These are phyloP conservation scores for Aix galericulata DNA, from an alignment of 2,113 vertebrate species.

Conservation along the genomic window DNA sequence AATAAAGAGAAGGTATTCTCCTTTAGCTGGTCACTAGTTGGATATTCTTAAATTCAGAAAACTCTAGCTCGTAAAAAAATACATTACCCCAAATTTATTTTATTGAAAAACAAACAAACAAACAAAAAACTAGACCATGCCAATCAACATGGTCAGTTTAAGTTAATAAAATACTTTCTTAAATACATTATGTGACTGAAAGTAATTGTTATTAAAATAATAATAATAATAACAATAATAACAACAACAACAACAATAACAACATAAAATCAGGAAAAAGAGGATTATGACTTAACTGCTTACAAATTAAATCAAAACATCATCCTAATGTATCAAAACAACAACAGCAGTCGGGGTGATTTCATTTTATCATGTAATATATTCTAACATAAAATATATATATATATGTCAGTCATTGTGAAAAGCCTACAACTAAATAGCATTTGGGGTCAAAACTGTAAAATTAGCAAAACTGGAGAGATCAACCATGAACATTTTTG, in stretches of 20 bases:
- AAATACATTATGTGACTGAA: background rate
- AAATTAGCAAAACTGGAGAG: constrained; percentile 70
- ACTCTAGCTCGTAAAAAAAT: background rate
- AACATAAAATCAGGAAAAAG: background rate
- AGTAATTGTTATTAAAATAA: background rate
- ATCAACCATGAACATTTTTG: constrained; percentile 74
- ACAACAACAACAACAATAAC: too few species aligned
- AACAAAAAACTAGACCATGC: background rate
- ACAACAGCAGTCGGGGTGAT: background rate
- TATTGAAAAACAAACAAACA: background rate
- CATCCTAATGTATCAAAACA: background rate
- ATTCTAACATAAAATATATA: background rate
- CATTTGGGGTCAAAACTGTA: constrained; percentile 70
- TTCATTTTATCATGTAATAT: constrained; percentile 10
- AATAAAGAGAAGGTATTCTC: background rate
- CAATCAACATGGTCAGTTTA: background rate
- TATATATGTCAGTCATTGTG: background rate
- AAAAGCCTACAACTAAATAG: constrained; percentile 72
- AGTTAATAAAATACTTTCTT: background rate
- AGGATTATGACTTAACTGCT: background rate
- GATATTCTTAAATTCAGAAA: background rate
- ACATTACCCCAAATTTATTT: background rate
- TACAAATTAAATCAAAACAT: background rate
- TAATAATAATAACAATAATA: background rate
- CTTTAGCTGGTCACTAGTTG: background rate